Evolutionary conservation across 2,113 vertebrate genomes (phyloP), one percentile per base, ranked within the genome.

Genomic region (Anguilla japonica): DNA sequence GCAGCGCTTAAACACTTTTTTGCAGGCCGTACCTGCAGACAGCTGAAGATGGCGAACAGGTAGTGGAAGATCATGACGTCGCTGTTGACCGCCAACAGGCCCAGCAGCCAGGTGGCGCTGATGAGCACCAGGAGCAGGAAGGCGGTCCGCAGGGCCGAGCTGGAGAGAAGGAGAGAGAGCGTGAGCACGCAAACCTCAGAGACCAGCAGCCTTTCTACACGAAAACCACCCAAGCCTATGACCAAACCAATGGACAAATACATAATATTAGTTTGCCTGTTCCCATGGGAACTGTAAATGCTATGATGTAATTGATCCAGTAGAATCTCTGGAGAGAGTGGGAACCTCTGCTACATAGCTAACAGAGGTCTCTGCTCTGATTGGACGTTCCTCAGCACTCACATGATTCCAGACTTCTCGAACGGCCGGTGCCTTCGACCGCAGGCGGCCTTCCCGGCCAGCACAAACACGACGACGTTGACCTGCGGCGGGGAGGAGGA

Each of bases 11-110:
- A 46, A 46, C 43, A 3, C 43, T 8, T n/a, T n/a, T n/a, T 14
- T 14, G 13, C 50, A 53, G 50, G 50, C 79, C 26, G 53, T 88
- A 98, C 97, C 96, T 97, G 97, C 60, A 96, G 75, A 91, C 97
- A 96, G 93, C 96, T 97, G 93, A 96, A 96, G 91, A 95, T 89
- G 1, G 96, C 97, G 18, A 98, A 98, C 85, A 98, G 96, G 93
- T 97, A 97, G 92, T 98, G 97, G 34, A 97, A 96, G 0, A 93
- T 92, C 91, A 98, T 95, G 0, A 92, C 84, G 0, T 97, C 96
- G 0, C 95, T 95, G 93, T 98, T 98, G 46, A 98, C 97, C 0
- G 97, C 96, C 95, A 98, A 95, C 79, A 98, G 94, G 57, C 97
- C 96, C 91, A 97, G 93, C 85, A 98, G 94, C 97, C 97, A 98